Evolutionary conservation across 2,113 vertebrate species (phyloP).

Genomic region (Cochlearius cochlearius): DNA sequence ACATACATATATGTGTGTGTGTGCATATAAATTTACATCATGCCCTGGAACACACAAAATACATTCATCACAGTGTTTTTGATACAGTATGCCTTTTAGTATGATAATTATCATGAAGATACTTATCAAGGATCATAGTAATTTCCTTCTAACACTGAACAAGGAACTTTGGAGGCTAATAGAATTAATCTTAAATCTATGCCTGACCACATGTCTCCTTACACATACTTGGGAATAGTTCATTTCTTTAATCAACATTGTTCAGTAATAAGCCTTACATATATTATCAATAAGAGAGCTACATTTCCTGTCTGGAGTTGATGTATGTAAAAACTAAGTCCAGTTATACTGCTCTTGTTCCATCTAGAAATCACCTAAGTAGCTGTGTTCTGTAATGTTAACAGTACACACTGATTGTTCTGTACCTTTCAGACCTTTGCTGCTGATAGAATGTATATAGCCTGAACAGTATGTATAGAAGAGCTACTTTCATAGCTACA

Average conservation of each 20-base stretch:
- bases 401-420: not conserved
- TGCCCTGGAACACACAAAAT: not conserved
- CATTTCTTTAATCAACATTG: not conserved
- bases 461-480: not conserved
- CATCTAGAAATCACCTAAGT: not conserved
- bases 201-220: not conserved
- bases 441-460: not conserved
- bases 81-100: not conserved
- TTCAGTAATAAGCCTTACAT: not conserved
- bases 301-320: not conserved
- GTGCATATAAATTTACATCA: not conserved
- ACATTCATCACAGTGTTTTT: not conserved
- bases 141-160: not conserved
- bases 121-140: not conserved
- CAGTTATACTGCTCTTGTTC: not conserved
- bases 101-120: not conserved
- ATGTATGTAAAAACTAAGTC: not conserved
- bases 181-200: not conserved
- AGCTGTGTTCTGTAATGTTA: not conserved
- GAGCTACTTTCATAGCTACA: not conserved
- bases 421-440: not conserved
- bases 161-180: not conserved
- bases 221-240: not conserved
- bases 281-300: not conserved
- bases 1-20: fast-evolving